Evolutionary conservation across 1,140 invertebrate genomes (phyloP).

Genomic region (Triops longicaudatus): DNA sequence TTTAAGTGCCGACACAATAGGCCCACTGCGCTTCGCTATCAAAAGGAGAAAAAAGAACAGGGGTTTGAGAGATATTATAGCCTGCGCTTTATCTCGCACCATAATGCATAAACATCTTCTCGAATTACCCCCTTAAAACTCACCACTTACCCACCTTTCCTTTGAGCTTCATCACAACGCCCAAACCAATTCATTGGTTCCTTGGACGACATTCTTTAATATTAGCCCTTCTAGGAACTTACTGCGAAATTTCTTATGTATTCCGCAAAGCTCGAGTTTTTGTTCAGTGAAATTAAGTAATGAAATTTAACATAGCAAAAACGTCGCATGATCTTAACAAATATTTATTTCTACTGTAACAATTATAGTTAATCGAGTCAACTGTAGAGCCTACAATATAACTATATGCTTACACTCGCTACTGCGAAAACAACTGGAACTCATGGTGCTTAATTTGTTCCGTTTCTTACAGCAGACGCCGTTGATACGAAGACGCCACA

Average conservation of each 20-base stretch:
- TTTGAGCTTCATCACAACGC: not conserved
- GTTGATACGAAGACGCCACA: not conserved
- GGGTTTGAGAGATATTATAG: not conserved
- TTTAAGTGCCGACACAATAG: not conserved
- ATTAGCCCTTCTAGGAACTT: too few species aligned
- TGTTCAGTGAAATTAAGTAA: too few species aligned
- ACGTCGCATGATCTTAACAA: too few species aligned
- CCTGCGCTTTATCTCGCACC: not conserved
- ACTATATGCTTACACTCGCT: too few species aligned
- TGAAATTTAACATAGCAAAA: too few species aligned
- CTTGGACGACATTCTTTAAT: not conserved
- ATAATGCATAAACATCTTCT: conserved; percentile 15
- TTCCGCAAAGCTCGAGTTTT: too few species aligned
- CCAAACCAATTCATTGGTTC: not conserved
- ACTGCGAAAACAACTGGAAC: too few species aligned
- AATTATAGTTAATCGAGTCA: too few species aligned
- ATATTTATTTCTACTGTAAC: too few species aligned
- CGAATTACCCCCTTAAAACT: not conserved
- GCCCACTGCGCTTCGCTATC: not conserved
- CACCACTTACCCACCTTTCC: not conserved
- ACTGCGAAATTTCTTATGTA: too few species aligned
- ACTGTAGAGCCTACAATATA: too few species aligned
- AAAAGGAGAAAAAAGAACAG: not conserved
- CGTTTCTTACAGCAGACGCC: not conserved
- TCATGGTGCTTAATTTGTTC: not conserved